Evolutionary conservation across 2,797 vertebrate genomes (phyloP).

Genomic region (Takifugu ocellatus): DNA sequence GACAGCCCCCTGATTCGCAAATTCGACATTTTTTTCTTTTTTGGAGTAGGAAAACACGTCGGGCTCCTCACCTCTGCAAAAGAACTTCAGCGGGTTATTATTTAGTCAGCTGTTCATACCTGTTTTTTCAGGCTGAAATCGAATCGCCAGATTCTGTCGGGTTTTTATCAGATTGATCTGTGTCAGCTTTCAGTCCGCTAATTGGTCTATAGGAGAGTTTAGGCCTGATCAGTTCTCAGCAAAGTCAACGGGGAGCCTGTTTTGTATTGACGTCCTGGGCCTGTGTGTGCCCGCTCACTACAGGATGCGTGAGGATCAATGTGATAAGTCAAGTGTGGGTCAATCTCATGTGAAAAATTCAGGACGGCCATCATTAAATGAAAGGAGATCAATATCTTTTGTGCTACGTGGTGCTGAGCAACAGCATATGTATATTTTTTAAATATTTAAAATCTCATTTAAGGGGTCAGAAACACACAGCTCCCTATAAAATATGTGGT

Average conservation of each 20-base stretch:
- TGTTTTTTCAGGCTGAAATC: background rate
- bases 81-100: too few species aligned
- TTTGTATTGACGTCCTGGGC: conserved; percentile 33
- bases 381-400: conserved; percentile 44
- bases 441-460: background rate
- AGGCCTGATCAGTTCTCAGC: conserved; percentile 35
- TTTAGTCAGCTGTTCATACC: too few species aligned
- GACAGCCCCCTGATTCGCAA: background rate
- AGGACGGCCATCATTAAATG: conserved; percentile 24
- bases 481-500: too few species aligned
- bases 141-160: conserved; percentile 2
- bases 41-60: background rate
- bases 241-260: conserved; percentile 34
- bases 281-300: conserved; percentile 30
- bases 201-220: conserved; percentile 35
- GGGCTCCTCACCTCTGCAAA: too few species aligned
- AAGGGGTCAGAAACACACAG: too few species aligned
- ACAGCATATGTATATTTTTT: conserved; percentile 25
- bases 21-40: background rate
- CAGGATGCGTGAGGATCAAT: conserved; percentile 42
- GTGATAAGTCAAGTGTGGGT: conserved; percentile 50
- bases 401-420: conserved; percentile 18
- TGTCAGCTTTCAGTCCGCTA: conserved; percentile 24
- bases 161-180: conserved; percentile 21
- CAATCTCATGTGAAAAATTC: conserved; percentile 40